Evolutionary conservation across 2,797 vertebrate species (phyloP), one percentile per base, ranked within the genome.

Genomic region (Chelonia mydas): DNA sequence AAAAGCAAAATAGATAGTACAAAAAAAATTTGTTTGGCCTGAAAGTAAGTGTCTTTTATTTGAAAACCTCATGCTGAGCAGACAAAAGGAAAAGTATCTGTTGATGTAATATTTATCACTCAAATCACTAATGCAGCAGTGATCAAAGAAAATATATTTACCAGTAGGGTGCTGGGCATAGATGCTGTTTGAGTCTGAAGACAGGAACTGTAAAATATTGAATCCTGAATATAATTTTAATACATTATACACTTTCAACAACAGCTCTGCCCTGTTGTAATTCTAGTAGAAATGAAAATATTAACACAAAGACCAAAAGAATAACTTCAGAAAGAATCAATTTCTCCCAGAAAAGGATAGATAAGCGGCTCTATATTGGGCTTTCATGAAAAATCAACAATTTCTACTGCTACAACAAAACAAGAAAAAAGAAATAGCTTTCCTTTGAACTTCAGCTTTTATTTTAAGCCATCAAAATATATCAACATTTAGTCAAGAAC

Each of bases 131-230:
- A 86, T 94, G 53, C 91, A 92, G 7, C 45, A 90, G 54, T 61
- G 91, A 96, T 97, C 93, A 98, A 98, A 98, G 93, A 78, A 97
- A 96, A 97, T 92, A 65, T 83, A 97, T 96, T 96, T 97, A 89
- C 81, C 68, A 94, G 74, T 90, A 90, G 41, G 93, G 83, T 79
- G 83, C 89, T 83, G 86, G 89, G 53, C 88, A 95, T 51, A 94
- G 59, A 94, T 87, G 45, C 92, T 96, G 50, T 90, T 95, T 86
- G 57, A 81, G 33, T 92, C 91, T 92, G 78, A 81, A 96, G 95
- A 87, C 55, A 95, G 15, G 50, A 90, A 93, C n/a, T 2, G 6
- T 78, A 87, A 97, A 96, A 96, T 87, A 92, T 93, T 81, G 88
- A 97, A 95, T 83, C 45, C 12, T 88, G 92, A 97, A 96, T 97